Base-by-base conservation (phyloP, 2,888 invertebrate species). In the Euzetes globulus region DNA sequence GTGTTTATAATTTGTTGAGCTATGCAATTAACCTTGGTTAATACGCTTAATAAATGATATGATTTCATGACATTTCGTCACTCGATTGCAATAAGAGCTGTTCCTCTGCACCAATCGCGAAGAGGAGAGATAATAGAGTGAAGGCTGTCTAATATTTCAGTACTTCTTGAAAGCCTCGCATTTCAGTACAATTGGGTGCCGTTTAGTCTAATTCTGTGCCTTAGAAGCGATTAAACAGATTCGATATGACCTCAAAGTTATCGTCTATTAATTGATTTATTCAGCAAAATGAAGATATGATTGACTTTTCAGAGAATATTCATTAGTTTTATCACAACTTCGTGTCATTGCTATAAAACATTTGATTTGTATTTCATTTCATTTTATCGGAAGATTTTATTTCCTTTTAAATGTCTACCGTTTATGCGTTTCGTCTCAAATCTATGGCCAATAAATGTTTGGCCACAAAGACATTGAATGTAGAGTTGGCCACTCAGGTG, bases 341-440 rank as follows among this genome's bases (percentile, higher is more conserved):
- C 4, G 50, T 13, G 3, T 50, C n/a, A 50, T 50, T 50, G 3
- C 13, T 50, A 50, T 50, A 5, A 50, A 45, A n/a, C n/a, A n/a
- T n/a, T n/a, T 45, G n/a, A 7, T 50, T n/a, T 50, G 4, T 3
- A 50, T n/a, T 15, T 50, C 13, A n/a, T 15, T n/a, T 50, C 13
- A 50, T 50, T n/a, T 50, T 50, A 50, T 7, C 50, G 17, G 13
- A n/a, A 33, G 33, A 33, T 33, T 33, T 33, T 9, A 33, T 33
- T 33, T n/a, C 63, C 2, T 22, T 55, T 33, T 3, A 63, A 33
- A 63, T 63, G 63, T 63, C 63, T 2, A 33, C 13, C 63, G 33
- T 63, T 63, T 63, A 63, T 63, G 63, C 63, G 13, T 13, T 63
- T n/a, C 63, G 63, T 17, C n/a, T 63, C 5, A 63, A 63, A 33